Evolutionary conservation across 2,888 invertebrate genomes (phyloP).

Genomic region (Hirtodrosophila histrioides): DNA sequence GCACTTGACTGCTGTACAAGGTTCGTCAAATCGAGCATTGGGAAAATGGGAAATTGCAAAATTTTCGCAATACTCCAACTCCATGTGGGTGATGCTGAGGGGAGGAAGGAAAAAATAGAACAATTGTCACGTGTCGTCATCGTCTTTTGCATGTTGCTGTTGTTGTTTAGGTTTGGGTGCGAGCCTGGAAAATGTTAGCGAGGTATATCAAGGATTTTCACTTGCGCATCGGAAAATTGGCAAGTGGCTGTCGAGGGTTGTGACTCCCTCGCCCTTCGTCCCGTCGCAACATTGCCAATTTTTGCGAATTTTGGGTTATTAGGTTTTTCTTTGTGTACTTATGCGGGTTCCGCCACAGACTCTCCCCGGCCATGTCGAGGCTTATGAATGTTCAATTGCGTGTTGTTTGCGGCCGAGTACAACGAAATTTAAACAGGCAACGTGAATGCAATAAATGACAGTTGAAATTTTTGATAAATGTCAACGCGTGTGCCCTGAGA

Average conservation of each 20-base stretch:
- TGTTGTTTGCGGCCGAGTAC: conserved; percentile 49
- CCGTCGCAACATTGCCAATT: conserved; percentile 48
- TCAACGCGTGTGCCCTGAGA: conserved; percentile 55
- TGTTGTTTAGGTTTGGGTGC: conserved; percentile 33
- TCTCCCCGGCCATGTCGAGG: conserved; percentile 12
- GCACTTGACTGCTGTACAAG: conserved; percentile 68
- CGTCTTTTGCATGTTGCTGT: conserved; percentile 18
- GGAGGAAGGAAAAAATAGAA: conserved; percentile 38
- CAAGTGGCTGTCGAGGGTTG: conserved; percentile 38
- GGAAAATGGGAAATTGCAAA: conserved; percentile 61
- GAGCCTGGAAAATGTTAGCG: conserved; percentile 63
- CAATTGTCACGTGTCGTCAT: conserved; percentile 76
- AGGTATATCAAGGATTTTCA: conserved; percentile 66
- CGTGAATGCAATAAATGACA: conserved; percentile 67
- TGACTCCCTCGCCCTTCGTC: not conserved
- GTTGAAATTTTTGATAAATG: conserved; percentile 70
- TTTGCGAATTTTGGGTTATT: conserved; percentile 72
- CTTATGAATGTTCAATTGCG: conserved; percentile 73
- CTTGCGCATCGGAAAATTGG: conserved; percentile 64
- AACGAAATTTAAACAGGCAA: conserved; percentile 54
- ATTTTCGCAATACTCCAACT: conserved; percentile 37
- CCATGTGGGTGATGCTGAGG: not conserved
- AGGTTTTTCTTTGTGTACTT: conserved; percentile 51
- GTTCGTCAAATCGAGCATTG: conserved; percentile 48
- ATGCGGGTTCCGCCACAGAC: conserved; percentile 44